phyloP scores from a whole-genome alignment of 2,888 invertebrate genomes.

The Vesta saturnalis region DNA sequence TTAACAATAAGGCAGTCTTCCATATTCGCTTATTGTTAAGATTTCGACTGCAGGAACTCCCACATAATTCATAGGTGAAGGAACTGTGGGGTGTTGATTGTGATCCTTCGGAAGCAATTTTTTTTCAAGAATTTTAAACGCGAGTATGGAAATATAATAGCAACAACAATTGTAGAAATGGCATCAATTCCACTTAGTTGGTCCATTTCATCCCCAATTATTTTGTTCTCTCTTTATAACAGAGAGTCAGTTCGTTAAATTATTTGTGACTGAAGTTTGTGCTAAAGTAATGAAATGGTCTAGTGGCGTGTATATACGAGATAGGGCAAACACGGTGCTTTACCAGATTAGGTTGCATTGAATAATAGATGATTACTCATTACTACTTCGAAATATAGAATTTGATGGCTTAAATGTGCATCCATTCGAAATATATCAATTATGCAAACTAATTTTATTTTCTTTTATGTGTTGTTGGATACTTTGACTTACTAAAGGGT shows the following conservation, averaged over 20 bases:
- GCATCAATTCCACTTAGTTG: constrained; percentile 52
- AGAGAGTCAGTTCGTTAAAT: constrained; percentile 44
- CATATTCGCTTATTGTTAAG: constrained; percentile 14
- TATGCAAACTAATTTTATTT: constrained; percentile 3
- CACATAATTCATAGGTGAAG: constrained; percentile 33
- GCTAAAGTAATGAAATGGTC: constrained; percentile 35
- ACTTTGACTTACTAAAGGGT: no score
- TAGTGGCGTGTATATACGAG: constrained; percentile 52
- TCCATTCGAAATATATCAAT: constrained; percentile 38
- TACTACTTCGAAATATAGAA: constrained; percentile 43
- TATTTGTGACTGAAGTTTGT: constrained; percentile 27
- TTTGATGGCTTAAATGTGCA: constrained; percentile 30
- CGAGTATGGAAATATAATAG: background rate
- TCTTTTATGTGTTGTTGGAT: no score
- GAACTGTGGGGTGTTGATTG: constrained; percentile 22
- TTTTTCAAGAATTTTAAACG: constrained; percentile 29
- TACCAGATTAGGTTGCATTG: constrained; percentile 58
- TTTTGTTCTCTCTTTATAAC: constrained; percentile 47
- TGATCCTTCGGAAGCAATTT: constrained; percentile 22
- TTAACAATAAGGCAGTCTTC: background rate
- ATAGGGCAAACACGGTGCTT: constrained; percentile 56
- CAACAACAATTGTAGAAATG: constrained; percentile 33
- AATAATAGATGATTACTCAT: constrained; percentile 56
- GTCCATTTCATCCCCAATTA: constrained; percentile 52
- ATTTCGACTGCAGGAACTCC: constrained; percentile 32